Evolutionary conservation across 1,140 invertebrate genomes (phyloP).

Genomic region (Diachasmimorpha longicaudata): DNA sequence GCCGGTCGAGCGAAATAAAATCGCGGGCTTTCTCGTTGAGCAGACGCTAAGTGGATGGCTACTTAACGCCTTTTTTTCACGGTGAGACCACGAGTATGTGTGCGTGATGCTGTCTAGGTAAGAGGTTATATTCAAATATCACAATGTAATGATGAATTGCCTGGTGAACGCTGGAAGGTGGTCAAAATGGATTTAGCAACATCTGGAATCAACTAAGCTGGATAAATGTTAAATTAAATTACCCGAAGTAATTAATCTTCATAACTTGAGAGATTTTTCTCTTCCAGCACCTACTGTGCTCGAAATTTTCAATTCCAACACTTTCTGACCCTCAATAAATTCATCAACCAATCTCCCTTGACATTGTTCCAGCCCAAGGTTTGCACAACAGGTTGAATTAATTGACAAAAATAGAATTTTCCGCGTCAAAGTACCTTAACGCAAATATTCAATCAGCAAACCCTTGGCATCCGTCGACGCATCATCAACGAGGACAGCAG

Average conservation of each 20-base stretch:
- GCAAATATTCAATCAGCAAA: not conserved
- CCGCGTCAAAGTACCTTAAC: not conserved
- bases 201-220: no score
- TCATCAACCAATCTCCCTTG: not conserved
- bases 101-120: not conserved
- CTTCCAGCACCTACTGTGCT: no score
- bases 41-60: slow-evolving; percentile 5
- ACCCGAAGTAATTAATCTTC: no score
- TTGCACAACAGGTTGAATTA: slow-evolving; percentile 6
- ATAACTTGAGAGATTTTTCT: no score
- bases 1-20: slow-evolving; percentile 3
- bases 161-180: no score
- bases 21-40: not conserved
- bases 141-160: not conserved
- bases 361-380: not conserved
- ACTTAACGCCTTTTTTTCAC: not conserved
- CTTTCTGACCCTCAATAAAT: not conserved
- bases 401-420: slow-evolving; percentile 21
- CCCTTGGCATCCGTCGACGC: not conserved
- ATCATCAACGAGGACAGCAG: not conserved
- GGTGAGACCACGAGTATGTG: not conserved
- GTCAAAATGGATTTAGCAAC: no score
- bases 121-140: not conserved
- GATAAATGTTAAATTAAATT: no score
- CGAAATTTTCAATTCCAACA: no score